Percentiles rank a stretch among this genome's conserved stretches.
Conservation (phyloP, 2,888 invertebrate species). For the Proisotoma minuta region DNA sequence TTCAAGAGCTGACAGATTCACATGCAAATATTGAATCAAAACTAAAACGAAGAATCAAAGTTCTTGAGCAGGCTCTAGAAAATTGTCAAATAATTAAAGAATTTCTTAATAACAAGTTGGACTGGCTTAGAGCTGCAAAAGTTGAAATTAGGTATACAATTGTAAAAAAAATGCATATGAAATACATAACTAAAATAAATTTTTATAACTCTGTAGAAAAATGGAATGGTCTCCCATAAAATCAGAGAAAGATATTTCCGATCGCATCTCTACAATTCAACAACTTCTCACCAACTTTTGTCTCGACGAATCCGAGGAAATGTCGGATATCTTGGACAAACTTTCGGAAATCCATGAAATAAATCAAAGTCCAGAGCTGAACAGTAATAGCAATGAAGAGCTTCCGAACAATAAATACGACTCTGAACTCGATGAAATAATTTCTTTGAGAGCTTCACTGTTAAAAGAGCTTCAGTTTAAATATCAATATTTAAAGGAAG, state of each 20-base stretch:
- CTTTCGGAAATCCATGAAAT: conserved; percentile 23
- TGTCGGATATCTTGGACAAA: conserved; percentile 6
- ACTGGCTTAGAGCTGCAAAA: conserved; percentile 25
- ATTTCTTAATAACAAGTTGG: conserved; percentile 20
- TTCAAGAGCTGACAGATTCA: conserved; percentile 16
- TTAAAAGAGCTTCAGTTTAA: conserved; percentile 25
- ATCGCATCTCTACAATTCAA: neutral
- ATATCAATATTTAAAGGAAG: conserved; percentile 4
- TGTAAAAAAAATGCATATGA: neutral
- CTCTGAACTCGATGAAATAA: conserved; percentile 19
- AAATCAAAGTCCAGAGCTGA: conserved; percentile 10
- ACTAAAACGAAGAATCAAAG: conserved; percentile 17
- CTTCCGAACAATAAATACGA: conserved; percentile 18
- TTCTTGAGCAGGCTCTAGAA: conserved; percentile 12
- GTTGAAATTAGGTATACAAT: conserved; percentile 19
- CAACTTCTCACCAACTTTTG: neutral
- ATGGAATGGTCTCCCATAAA: conserved; percentile 13
- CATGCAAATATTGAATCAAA: conserved; percentile 15
- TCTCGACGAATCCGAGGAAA: conserved; percentile 18
- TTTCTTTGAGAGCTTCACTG: conserved; percentile 19
- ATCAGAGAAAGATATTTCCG: conserved; percentile 6
- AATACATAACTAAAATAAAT: neutral
- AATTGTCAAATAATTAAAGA: conserved; percentile 21
- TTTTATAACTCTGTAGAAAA: conserved; percentile 2
- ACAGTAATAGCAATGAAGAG: conserved; percentile 4